Evolutionary conservation across 2,888 invertebrate genomes (phyloP), one percentile per base, ranked within the genome.

Genomic region (Apoda limacodes): DNA sequence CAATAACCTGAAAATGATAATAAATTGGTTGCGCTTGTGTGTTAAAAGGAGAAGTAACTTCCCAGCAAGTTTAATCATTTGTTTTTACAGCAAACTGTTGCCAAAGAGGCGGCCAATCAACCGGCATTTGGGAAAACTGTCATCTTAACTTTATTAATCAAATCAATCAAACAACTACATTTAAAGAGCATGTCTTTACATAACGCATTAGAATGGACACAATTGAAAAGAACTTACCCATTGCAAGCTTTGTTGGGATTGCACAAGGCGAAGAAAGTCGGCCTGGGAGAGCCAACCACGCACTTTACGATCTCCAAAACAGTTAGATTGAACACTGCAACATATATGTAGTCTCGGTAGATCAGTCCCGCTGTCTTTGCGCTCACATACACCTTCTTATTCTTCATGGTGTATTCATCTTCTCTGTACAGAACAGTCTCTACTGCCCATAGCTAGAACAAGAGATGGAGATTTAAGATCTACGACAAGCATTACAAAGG

Each of bases 221-320:
- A n/a, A n/a, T n/a, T n/a, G n/a, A 26, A 14, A 30, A 13, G 26
- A 34, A 57, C 75, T 63, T 37, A 78, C 75, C 61, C 67, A 42
- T 83, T 83, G 51, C 92, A 92, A 25, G 85, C 85, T 22, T 63
- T 83, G 42, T 86, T 85, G 3, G 92, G 91, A 41, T 74, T 63
- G 57, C 92, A 92, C 1, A 89, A 83, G 46, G 88, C 87, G 34
- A 91, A 81, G 67, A 91, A 92, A 42, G 89, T 90, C 0, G 92
- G 92, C 35, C 92, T 78, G 0, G 88, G 88, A 28, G 88, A 88
- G 1, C 89, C 89, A 3, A 89, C 81, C 9, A 88, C 64, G 9
- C 86, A 81, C 60, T 92, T 90, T 20, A 83, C 75, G 13, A 85
- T 70, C 54, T 87, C 86, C 10, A 85, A 74, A 6, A 88, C 60